Conservation (phyloP, 2,888 invertebrate genomes). For the Temnothorax ravouxi region DNA sequence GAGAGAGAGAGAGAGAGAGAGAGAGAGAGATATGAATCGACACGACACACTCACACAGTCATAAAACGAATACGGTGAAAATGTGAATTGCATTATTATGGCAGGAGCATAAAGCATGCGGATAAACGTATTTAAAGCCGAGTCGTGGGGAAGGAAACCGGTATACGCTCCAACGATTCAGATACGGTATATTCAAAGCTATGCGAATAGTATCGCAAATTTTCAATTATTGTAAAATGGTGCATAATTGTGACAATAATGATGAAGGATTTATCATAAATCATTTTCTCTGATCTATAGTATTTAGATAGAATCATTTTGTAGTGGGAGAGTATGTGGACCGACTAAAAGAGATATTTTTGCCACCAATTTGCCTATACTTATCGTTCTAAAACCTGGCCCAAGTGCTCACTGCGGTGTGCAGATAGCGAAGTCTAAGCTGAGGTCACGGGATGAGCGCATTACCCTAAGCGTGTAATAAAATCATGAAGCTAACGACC, state of each 20-base stretch:
- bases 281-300: background rate
- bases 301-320: background rate
- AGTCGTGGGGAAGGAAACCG: conserved; percentile 51
- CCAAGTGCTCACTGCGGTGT: conserved; percentile 64
- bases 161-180: conserved; percentile 69
- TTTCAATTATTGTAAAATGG: background rate
- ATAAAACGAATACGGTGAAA: conserved; percentile 74
- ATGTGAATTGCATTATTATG: conserved; percentile 79
- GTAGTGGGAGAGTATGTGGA: background rate
- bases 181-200: conserved; percentile 59
- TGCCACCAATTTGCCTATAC: conserved; percentile 59
- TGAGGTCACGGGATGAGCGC: conserved; percentile 76
- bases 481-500: conserved; percentile 74
- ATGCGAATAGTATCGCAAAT: conserved; percentile 30
- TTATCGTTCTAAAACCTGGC: background rate
- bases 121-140: conserved; percentile 79
- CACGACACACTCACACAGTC: conserved; percentile 63
- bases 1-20: too few relatives aligned
- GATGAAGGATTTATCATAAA: background rate
- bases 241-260: conserved; percentile 6
- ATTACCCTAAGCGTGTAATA: conserved; percentile 76
- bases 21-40: conserved; percentile 62
- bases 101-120: conserved; percentile 78
- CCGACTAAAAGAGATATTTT: conserved; percentile 41
- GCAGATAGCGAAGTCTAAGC: conserved; percentile 75